Evolutionary conservation across 2,797 vertebrate genomes (phyloP).

Genomic region (Pantherophis alleghaniensis): DNA sequence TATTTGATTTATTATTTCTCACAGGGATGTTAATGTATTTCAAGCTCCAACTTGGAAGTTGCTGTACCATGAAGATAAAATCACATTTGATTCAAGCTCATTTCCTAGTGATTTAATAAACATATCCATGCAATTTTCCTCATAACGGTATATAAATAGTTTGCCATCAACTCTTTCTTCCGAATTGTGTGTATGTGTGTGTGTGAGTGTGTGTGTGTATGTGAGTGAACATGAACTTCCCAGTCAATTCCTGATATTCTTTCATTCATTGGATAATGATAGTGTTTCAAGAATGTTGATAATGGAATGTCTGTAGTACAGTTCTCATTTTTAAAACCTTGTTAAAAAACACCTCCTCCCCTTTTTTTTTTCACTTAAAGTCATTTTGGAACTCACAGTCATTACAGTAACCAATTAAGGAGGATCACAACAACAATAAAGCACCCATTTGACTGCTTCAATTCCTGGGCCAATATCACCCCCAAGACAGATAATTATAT

Average conservation of each 20-base stretch:
- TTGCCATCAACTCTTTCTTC: background rate
- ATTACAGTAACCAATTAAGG: slow-evolving; percentile 65
- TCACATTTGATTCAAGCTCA: background rate
- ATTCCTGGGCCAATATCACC: slow-evolving; percentile 57
- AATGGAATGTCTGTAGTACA: background rate
- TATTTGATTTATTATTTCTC: background rate
- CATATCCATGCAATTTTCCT: background rate
- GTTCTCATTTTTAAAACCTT: slow-evolving; percentile 33
- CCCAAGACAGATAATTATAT: slow-evolving; percentile 70
- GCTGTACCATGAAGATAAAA: background rate
- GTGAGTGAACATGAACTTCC: background rate
- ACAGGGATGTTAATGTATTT: background rate
- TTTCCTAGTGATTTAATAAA: background rate
- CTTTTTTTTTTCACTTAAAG: slow-evolving; percentile 66
- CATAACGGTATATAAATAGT: background rate
- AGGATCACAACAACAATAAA: slow-evolving; percentile 66
- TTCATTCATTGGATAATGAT: background rate
- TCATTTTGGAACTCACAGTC: slow-evolving; percentile 61
- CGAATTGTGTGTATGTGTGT: too few species aligned
- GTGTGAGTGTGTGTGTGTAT: too few species aligned
- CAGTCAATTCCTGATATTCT: background rate
- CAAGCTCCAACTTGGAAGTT: background rate
- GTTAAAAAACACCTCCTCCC: slow-evolving; percentile 33
- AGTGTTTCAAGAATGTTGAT: background rate
- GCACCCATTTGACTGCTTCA: slow-evolving; percentile 57